Evolutionary conservation across 2,888 invertebrate species (phyloP).

Genomic region (Eupithecia dodoneata): DNA sequence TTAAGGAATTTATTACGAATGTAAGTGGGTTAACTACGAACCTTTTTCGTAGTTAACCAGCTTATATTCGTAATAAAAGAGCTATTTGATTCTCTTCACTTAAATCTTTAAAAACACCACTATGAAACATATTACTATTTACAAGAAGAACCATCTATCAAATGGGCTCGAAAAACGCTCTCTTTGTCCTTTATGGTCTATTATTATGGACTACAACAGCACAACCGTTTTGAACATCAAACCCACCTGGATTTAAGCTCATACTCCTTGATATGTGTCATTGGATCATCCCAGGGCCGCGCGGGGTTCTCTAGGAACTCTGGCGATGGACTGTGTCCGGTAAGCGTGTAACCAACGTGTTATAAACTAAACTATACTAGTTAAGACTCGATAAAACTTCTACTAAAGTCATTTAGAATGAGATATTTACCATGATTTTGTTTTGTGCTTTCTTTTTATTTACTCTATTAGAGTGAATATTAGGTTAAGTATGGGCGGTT

Average conservation of each 20-base stretch:
- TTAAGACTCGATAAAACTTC: neutral
- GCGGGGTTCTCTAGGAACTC: constrained; percentile 83
- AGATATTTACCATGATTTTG: too few relatives aligned
- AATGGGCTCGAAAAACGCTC: neutral
- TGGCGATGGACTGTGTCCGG: constrained; percentile 73
- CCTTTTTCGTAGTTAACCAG: too few relatives aligned
- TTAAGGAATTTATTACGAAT: too few relatives aligned
- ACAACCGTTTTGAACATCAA: neutral
- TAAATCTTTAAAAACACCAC: neutral
- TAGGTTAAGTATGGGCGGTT: too few relatives aligned
- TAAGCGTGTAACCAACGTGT: constrained; percentile 18
- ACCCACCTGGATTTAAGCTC: constrained; percentile 64
- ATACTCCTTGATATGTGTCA: constrained; percentile 66
- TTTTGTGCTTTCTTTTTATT: too few relatives aligned
- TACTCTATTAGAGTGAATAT: too few relatives aligned
- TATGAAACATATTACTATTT: neutral
- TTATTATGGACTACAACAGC: neutral
- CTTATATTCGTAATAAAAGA: too few relatives aligned
- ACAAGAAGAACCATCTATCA: neutral
- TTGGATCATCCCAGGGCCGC: constrained; percentile 85
- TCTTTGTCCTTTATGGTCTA: neutral
- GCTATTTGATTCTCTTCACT: neutral
- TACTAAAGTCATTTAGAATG: too few relatives aligned
- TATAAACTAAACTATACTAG: neutral
- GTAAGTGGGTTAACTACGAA: too few relatives aligned